These are phyloP conservation scores for Sycophila texana DNA, from an alignment of 2,888 invertebrate genomes.

Conservation along the genomic window DNA sequence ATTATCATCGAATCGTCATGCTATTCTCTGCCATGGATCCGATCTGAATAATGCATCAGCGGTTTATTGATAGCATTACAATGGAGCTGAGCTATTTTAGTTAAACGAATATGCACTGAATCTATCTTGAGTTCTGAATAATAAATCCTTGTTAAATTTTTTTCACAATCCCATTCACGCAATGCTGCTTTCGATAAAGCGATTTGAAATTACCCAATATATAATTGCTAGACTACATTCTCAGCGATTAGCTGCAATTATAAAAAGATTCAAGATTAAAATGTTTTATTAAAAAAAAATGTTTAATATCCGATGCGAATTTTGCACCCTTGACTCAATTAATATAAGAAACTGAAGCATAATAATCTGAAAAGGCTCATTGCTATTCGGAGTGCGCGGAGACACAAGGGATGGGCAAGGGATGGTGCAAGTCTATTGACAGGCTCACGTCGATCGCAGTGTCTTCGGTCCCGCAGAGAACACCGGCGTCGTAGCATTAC, in stretches of 20 bases:
- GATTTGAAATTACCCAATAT: too few relatives aligned
- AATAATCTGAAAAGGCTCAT: background rate
- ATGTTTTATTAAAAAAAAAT: too few relatives aligned
- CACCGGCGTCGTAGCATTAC: background rate
- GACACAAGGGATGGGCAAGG: background rate
- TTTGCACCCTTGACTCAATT: too few relatives aligned
- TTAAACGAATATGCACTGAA: background rate
- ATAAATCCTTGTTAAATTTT: too few relatives aligned
- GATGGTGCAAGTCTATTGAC: background rate
- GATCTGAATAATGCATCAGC: conserved; percentile 13
- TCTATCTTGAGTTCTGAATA: background rate
- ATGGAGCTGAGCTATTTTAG: background rate
- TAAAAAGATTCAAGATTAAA: too few relatives aligned
- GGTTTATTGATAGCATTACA: conserved; percentile 3
- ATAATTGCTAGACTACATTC: too few relatives aligned
- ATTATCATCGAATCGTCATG: conserved; percentile 13
- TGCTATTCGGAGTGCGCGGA: background rate
- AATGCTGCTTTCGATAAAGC: too few relatives aligned
- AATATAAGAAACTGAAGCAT: background rate
- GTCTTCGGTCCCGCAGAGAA: conserved; percentile 3
- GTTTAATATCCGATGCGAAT: too few relatives aligned
- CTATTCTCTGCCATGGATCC: background rate
- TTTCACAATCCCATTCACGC: too few relatives aligned
- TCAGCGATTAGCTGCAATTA: too few relatives aligned
- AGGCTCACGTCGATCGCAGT: conserved; percentile 15